These are phyloP conservation scores for Bovichtus variegatus DNA, from an alignment of 2,797 vertebrate species.

Conservation along the genomic window DNA sequence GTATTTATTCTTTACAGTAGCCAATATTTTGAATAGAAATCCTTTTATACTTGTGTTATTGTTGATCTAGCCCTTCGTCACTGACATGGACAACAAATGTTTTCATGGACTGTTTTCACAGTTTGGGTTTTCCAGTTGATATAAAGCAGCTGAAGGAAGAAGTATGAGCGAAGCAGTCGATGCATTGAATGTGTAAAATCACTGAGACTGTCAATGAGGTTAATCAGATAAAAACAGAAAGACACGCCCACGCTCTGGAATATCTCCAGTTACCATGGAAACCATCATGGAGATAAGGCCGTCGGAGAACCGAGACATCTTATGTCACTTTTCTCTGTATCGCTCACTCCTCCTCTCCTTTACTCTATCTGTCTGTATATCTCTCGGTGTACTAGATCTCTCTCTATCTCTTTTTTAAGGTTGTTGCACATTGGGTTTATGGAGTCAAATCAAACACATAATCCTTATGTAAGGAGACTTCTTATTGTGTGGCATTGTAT, in stretches of 20 bases:
- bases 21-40: background rate
- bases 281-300: conserved; percentile 71
- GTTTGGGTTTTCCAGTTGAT: background rate
- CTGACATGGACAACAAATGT: background rate
- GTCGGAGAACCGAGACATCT: conserved; percentile 74
- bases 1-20: background rate
- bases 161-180: conserved; percentile 31
- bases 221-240: conserved; percentile 78
- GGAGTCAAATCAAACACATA: conserved; percentile 42
- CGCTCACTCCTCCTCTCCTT: conserved; percentile 48
- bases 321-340: conserved; percentile 73
- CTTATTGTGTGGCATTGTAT: conserved; percentile 31
- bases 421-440: conserved; percentile 25
- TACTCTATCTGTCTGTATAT: conserved; percentile 34
- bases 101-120: background rate
- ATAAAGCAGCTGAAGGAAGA: background rate
- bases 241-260: conserved; percentile 77
- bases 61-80: background rate
- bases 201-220: conserved; percentile 63
- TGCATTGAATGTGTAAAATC: conserved; percentile 63
- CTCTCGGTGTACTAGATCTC: conserved; percentile 25
- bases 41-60: background rate
- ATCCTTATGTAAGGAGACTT: conserved; percentile 32
- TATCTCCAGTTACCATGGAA: conserved; percentile 83
- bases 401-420: conserved; percentile 7